Percentiles rank a stretch among this genome's conserved stretches.
Evolutionary conservation across 2,797 vertebrate genomes (phyloP).

Genomic region (Paguma larvata): DNA sequence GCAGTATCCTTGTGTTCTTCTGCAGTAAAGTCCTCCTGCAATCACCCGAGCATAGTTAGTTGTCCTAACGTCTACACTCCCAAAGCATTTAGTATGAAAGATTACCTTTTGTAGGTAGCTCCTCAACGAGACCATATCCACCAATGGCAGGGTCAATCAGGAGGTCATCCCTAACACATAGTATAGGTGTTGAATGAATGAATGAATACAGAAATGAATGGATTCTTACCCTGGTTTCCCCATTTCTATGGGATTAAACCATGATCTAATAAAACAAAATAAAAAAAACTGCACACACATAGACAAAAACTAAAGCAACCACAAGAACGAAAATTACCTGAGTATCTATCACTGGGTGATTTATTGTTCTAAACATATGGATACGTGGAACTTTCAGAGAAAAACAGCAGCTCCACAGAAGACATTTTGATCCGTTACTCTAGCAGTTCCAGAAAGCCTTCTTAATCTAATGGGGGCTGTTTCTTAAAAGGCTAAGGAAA

Average conservation of each 20-base stretch:
- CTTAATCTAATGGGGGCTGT: constrained; percentile 30
- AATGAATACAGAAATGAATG: not conserved
- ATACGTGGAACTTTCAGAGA: constrained; percentile 5
- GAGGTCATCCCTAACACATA: not conserved
- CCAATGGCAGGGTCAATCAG: not conserved
- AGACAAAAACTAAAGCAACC: not conserved
- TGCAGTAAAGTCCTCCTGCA: not conserved
- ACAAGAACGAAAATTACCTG: not conserved
- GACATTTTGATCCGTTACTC: constrained; percentile 55
- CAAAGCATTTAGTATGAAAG: not conserved
- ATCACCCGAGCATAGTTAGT: not conserved
- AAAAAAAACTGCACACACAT: not conserved
- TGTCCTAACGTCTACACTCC: not conserved
- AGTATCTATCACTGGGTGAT: not conserved
- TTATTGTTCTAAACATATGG: constrained; percentile 15
- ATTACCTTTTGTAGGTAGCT: not conserved
- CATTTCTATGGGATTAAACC: not conserved
- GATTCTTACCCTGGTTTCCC: not conserved
- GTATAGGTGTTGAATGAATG: not conserved
- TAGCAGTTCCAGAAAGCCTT: not conserved
- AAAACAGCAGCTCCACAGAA: not conserved
- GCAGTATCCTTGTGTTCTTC: not conserved
- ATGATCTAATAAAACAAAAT: not conserved
- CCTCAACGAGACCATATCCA: not conserved
- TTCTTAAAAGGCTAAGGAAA: constrained; percentile 73